These are phyloP conservation scores for Microctenopoma stevenorrisi DNA, from an alignment of 2,797 vertebrate genomes.

Conservation along the genomic window DNA sequence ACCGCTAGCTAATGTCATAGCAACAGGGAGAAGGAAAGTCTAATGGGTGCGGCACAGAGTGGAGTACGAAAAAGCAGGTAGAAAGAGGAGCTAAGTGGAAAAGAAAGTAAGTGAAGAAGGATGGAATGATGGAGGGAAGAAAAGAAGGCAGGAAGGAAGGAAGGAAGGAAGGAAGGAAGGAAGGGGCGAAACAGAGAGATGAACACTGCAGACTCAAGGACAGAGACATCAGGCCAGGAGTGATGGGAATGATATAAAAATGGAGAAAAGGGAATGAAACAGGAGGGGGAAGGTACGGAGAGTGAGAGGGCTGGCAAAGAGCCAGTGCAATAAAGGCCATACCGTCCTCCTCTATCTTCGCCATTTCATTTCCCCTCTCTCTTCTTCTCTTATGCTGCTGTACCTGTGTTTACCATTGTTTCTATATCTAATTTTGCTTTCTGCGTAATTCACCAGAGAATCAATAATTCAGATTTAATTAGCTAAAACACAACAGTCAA, in stretches of 20 bases:
- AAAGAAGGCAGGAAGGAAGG: neutral
- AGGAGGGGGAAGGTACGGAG: constrained; percentile 23
- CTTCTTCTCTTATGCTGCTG: constrained; percentile 28
- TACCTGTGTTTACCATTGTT: constrained; percentile 79
- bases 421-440: constrained; percentile 78
- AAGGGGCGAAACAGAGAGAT: constrained; percentile 42
- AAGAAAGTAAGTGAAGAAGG: constrained; percentile 23
- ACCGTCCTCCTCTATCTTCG: constrained; percentile 26
- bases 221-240: constrained; percentile 54
- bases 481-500: constrained; percentile 73
- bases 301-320: constrained; percentile 46
- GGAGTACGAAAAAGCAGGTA: constrained; percentile 64
- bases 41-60: constrained; percentile 71
- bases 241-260: constrained; percentile 58
- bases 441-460: constrained; percentile 82
- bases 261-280: constrained; percentile 47
- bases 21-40: constrained; percentile 77
- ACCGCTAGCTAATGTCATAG: constrained; percentile 81
- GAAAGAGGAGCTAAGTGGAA: constrained; percentile 27
- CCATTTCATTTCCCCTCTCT: constrained; percentile 9
- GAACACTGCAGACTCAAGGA: constrained; percentile 66
- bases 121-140: constrained; percentile 1
- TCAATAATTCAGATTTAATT: constrained; percentile 87
- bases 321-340: constrained; percentile 67
- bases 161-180: neutral